These are phyloP conservation scores for Syngnathus acus DNA, from an alignment of 2,797 vertebrate genomes.

Conservation along the genomic window DNA sequence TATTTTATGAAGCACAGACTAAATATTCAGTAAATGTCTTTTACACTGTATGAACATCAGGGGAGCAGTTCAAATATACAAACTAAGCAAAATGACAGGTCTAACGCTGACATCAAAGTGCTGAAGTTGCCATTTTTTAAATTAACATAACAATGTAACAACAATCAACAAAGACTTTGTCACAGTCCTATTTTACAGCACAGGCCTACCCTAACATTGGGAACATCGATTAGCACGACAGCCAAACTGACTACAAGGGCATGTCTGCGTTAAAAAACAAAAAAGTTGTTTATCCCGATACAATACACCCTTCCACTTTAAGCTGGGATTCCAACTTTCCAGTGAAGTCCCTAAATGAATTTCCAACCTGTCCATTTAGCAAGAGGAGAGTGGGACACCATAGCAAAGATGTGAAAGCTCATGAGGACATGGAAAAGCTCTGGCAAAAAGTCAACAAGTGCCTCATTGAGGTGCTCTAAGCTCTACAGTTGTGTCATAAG, in stretches of 20 bases:
- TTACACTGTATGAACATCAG: constrained; percentile 59
- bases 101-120: constrained; percentile 60
- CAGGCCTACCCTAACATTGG: constrained; percentile 73
- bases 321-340: background rate
- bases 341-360: background rate
- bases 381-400: background rate
- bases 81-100: constrained; percentile 55
- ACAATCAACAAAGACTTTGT: constrained; percentile 39
- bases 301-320: background rate
- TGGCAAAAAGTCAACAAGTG: background rate
- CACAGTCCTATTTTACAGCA: constrained; percentile 72
- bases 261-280: constrained; percentile 38
- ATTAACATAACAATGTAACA: constrained; percentile 50
- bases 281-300: background rate
- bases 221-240: constrained; percentile 71
- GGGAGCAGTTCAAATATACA: constrained; percentile 59
- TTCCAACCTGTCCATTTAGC: background rate
- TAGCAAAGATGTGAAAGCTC: background rate
- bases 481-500: constrained; percentile 63
- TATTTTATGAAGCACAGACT: constrained; percentile 70
- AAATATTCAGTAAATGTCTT: constrained; percentile 69
- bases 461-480: constrained; percentile 11
- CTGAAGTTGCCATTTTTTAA: constrained; percentile 44
- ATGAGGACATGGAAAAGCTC: background rate
- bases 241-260: constrained; percentile 59